Evolutionary conservation across 2,888 invertebrate species (phyloP).

Genomic region (Diadegma fenestrale): DNA sequence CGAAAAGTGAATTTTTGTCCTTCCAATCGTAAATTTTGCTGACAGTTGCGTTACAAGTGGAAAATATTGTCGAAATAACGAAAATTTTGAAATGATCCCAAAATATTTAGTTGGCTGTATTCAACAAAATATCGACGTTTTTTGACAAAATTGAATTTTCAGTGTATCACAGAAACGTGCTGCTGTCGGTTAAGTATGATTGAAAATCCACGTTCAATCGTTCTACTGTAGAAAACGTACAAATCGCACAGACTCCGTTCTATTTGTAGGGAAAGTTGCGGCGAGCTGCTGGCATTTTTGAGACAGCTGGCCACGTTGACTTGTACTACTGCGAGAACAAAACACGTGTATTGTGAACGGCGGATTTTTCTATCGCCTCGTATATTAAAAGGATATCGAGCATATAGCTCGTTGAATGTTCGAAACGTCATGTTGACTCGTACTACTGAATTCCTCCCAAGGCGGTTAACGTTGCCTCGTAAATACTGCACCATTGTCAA

Average conservation of each 20-base stretch:
- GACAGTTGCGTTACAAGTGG: too few relatives aligned
- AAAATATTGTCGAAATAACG: too few relatives aligned
- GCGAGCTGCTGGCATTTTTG: not conserved
- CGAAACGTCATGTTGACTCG: not conserved
- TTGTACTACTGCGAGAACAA: constrained; percentile 30
- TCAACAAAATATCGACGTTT: too few relatives aligned
- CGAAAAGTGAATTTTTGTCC: too few relatives aligned
- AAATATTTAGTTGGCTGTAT: too few relatives aligned
- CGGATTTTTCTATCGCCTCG: not conserved
- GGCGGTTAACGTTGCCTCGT: constrained; percentile 4
- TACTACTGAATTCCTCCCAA: not conserved
- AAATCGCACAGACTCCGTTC: too few relatives aligned
- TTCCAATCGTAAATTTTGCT: too few relatives aligned
- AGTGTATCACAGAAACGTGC: too few relatives aligned
- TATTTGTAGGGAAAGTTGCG: not conserved
- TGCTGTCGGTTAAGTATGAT: not conserved
- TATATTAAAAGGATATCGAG: not conserved
- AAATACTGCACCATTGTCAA: constrained; percentile 1
- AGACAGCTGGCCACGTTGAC: not conserved
- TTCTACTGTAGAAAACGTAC: not conserved
- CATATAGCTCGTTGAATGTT: not conserved
- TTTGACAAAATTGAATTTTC: too few relatives aligned
- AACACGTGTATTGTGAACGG: not conserved
- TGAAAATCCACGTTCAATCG: constrained; percentile 7
- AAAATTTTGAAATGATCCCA: too few relatives aligned